These are phyloP conservation scores for Xiphophorus birchmanni DNA, from an alignment of 2,797 vertebrate species.

Conservation along the genomic window DNA sequence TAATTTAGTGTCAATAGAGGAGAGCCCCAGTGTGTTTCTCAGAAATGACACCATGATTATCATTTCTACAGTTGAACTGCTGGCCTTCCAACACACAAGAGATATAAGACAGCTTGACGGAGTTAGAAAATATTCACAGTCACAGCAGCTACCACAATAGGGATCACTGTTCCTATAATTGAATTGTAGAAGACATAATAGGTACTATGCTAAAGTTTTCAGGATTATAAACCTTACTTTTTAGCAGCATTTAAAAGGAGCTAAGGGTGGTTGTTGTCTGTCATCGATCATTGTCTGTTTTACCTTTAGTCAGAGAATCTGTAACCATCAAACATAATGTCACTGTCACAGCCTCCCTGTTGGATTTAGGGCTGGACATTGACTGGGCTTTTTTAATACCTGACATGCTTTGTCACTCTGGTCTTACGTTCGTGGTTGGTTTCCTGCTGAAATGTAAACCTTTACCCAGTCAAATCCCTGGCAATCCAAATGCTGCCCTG, in stretches of 20 bases:
- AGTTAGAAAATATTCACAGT: slow-evolving; percentile 21
- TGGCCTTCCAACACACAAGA: slow-evolving; percentile 38
- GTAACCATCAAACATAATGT: background rate
- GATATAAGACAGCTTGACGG: slow-evolving; percentile 29
- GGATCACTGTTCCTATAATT: slow-evolving; percentile 24
- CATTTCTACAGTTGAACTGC: slow-evolving; percentile 77
- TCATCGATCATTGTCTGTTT: background rate
- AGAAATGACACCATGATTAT: slow-evolving; percentile 93
- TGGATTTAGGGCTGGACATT: background rate
- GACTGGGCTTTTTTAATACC: background rate
- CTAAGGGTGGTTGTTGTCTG: background rate
- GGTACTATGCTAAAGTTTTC: background rate
- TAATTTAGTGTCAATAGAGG: slow-evolving; percentile 92
- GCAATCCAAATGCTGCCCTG: background rate
- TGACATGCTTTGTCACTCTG: background rate
- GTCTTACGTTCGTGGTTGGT: background rate
- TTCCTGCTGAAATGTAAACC: background rate
- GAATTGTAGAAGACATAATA: slow-evolving; percentile 27
- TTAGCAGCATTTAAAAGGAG: background rate
- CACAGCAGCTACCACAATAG: slow-evolving; percentile 16
- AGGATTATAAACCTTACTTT: background rate
- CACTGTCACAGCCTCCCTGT: background rate
- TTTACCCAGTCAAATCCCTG: background rate
- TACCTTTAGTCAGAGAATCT: background rate
- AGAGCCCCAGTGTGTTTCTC: slow-evolving; percentile 81